phyloP scores from a whole-genome alignment of 2,888 invertebrate species.

The Lepidocyrtinus sp. region DNA sequence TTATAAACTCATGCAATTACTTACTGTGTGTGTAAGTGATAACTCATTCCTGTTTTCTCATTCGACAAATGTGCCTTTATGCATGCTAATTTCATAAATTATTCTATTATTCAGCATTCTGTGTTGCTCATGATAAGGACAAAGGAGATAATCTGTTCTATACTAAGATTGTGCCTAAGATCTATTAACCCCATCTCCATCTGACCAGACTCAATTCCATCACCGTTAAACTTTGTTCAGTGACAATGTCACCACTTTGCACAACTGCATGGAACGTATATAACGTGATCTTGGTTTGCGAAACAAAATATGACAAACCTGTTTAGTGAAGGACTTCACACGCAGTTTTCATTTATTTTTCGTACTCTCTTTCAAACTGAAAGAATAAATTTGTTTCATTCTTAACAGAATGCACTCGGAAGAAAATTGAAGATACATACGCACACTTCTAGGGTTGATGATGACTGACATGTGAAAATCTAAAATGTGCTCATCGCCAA shows the following conservation, averaged over 20 bases:
- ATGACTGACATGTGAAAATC: too few species aligned
- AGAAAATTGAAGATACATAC: too few species aligned
- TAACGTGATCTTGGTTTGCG: background rate
- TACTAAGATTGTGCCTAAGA: too few species aligned
- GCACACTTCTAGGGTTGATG: too few species aligned
- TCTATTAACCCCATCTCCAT: background rate
- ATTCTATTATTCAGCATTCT: background rate
- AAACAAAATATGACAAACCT: background rate
- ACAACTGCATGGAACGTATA: background rate
- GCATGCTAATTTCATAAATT: background rate
- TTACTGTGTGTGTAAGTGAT: background rate
- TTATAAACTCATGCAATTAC: background rate
- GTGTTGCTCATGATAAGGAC: background rate
- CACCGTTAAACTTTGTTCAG: background rate
- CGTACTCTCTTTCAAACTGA: background rate
- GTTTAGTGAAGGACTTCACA: background rate
- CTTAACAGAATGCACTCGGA: too few species aligned
- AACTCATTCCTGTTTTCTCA: background rate
- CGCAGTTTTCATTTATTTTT: background rate
- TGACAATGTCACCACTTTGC: background rate
- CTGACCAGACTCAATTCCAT: too few species aligned
- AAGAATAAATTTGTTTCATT: background rate
- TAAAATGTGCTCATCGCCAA: too few species aligned
- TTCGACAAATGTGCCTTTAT: background rate
- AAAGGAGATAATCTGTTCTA: too few species aligned